Percentiles rank a stretch among this genome's conserved stretches.
These are phyloP conservation scores for Phoeniculus purpureus DNA, from an alignment of 2,797 vertebrate species.

Conservation along the genomic window DNA sequence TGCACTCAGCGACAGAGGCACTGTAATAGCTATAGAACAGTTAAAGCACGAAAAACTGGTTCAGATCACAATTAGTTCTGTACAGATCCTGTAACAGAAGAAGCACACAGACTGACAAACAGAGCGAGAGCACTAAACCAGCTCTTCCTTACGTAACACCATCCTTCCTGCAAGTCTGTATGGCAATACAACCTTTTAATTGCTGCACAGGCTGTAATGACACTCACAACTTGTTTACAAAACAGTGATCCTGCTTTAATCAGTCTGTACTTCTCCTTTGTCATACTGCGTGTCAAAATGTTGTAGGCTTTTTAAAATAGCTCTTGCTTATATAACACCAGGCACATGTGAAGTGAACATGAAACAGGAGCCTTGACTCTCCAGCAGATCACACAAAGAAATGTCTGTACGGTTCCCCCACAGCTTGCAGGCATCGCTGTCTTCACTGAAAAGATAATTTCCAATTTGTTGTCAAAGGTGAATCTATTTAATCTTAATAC, in stretches of 20 bases:
- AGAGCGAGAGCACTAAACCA: background rate
- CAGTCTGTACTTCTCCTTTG: background rate
- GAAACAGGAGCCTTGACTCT: background rate
- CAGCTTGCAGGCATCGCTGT: background rate
- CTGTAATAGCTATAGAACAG: background rate
- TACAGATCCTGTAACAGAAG: background rate
- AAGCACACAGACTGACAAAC: background rate
- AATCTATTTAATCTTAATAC: background rate
- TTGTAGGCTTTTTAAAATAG: background rate
- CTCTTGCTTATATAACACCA: conserved; percentile 23
- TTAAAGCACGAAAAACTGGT: conserved; percentile 19
- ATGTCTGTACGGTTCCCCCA: background rate
- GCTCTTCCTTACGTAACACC: background rate
- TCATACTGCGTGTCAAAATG: background rate
- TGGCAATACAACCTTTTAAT: conserved; percentile 8
- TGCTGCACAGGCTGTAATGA: conserved; percentile 11
- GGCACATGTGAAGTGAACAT: background rate
- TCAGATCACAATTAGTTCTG: background rate
- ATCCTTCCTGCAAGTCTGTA: background rate
- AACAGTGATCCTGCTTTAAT: conserved; percentile 29
- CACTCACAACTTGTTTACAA: conserved; percentile 45
- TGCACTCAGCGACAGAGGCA: background rate
- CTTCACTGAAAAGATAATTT: background rate
- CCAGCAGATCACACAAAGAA: background rate
- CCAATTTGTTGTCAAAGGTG: background rate